Evolutionary conservation across 2,113 vertebrate genomes (phyloP).

Genomic region (Otis tarda): DNA sequence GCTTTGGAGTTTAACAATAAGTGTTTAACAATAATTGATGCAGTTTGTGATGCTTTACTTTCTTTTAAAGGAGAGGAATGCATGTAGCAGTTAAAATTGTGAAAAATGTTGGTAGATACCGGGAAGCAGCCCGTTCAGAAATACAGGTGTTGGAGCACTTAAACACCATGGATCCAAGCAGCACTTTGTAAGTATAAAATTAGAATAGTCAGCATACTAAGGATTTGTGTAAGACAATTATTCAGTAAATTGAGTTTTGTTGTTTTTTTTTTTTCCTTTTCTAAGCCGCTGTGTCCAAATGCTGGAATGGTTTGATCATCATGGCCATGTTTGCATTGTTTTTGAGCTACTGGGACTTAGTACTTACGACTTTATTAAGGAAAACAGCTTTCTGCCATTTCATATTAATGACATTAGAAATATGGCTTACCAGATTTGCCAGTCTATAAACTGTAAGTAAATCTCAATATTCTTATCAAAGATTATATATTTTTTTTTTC

Average conservation of each 20-base stretch:
- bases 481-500: not conserved
- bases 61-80: constrained; percentile 76
- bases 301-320: constrained; percentile 96
- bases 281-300: constrained; percentile 92
- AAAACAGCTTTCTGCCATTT: constrained; percentile 96
- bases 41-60: constrained; percentile 7
- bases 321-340: constrained; percentile 92
- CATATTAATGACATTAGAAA: constrained; percentile 90
- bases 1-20: not conserved
- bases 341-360: constrained; percentile 96
- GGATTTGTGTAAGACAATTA: not conserved
- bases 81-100: constrained; percentile 97
- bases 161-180: constrained; percentile 85
- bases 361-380: constrained; percentile 96
- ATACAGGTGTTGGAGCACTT: constrained; percentile 92
- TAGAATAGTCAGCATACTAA: not conserved
- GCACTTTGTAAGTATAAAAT: constrained; percentile 75
- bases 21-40: not conserved
- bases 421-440: constrained; percentile 93
- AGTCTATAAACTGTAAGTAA: constrained; percentile 91
- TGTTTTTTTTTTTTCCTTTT: not conserved
- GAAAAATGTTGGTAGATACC: constrained; percentile 96
- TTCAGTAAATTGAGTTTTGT: not conserved
- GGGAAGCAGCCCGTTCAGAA: constrained; percentile 94
- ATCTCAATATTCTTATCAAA: not conserved